phyloP scores from a whole-genome alignment of 2,113 vertebrate species.

The Ploceus nigricollis region DNA sequence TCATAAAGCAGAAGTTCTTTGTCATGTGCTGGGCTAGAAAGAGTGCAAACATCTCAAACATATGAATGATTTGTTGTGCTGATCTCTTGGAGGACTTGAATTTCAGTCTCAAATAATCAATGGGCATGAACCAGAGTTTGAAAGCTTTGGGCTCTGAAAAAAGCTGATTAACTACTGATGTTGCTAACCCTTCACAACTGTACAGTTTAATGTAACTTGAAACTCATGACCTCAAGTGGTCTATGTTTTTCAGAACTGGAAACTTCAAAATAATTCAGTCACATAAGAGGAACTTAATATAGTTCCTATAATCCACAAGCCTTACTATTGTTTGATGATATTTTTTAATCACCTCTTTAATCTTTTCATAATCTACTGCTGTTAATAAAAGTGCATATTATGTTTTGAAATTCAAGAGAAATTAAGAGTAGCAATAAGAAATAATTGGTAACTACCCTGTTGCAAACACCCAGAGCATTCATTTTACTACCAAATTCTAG shows the following conservation, averaged over 20 bases:
- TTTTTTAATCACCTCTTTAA: neutral
- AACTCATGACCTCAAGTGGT: neutral
- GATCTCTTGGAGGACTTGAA: neutral
- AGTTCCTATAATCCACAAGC: neutral
- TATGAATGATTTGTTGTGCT: neutral
- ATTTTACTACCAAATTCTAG: neutral
- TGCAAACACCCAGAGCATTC: neutral
- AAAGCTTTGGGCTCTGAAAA: neutral
- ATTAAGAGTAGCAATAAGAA: neutral
- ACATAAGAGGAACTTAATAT: neutral
- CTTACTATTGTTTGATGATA: neutral
- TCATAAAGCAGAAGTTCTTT: neutral
- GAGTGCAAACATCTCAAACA: neutral
- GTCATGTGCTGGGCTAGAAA: neutral
- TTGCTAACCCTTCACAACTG: neutral
- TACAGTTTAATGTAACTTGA: neutral
- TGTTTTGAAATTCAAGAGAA: neutral
- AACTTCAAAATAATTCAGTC: neutral
- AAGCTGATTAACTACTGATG: neutral
- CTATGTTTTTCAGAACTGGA: neutral
- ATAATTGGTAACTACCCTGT: neutral
- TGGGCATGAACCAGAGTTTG: neutral
- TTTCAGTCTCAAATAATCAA: neutral
- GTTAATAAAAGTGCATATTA: neutral
- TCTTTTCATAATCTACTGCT: neutral